Evolutionary conservation across 2,113 vertebrate genomes (phyloP), one percentile per base, ranked within the genome.

Genomic region (Vidua macroura): DNA sequence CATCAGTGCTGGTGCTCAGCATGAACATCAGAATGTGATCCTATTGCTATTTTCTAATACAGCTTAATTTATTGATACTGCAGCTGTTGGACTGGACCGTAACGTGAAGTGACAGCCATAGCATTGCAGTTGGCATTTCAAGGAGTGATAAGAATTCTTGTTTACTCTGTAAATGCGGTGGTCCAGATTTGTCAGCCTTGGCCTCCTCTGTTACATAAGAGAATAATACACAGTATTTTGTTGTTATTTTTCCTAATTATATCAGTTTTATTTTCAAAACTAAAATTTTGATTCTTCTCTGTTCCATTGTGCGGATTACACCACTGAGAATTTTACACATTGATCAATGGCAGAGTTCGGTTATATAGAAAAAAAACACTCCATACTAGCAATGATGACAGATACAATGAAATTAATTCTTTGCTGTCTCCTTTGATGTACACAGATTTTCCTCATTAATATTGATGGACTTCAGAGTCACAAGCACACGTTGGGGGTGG

Each of bases 71-170:
- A 92, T 95, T 86, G 95, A 90, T 89, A 90, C 88, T 59, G 35
- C 41, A 80, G 46, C 78, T 92, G 56, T 80, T 62, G 84, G 72
- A 30, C 85, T 74, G 82, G 88, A 70, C 28, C 31, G 8, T 93
- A 96, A 97, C 6, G 0, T 78, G 93, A 96, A 86, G 92, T 94
- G 94, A 97, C 95, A 95, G 79, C 85, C 92, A 52, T 95, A 72
- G 88, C 68, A 74, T 75, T 90, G 64, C 56, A 70, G 75, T 5
- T 58, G 82, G 79, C 72, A 30, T 92, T 96, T 86, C 73, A 68
- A 95, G 76, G 84, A 88, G 72, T 78, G 90, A 96, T 95, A 95
- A 93, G 83, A 91, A 90, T 93, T 96, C 85, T 81, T 95, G 85
- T 94, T 96, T 94, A 53, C 64, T 92, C 95, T 92, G 51, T 86